Conservation (phyloP, 2,888 invertebrate species). For the Acleris emargana region DNA sequence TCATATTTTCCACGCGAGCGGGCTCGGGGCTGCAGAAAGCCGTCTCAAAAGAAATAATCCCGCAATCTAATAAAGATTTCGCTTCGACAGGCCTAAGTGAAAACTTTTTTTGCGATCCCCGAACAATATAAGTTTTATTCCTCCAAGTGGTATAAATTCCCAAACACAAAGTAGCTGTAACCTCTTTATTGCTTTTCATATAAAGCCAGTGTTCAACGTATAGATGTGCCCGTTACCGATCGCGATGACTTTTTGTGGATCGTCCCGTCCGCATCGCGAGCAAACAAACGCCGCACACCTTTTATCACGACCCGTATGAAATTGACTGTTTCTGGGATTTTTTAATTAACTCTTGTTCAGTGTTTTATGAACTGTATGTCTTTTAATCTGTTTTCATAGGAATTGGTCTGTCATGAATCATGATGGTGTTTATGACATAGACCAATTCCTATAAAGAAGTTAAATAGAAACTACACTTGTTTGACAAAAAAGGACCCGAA, state of each 20-base stretch:
- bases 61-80: slow-evolving; percentile 78
- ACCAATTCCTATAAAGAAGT: too few species aligned
- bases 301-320: neutral
- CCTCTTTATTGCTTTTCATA: slow-evolving; percentile 83
- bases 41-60: slow-evolving; percentile 73
- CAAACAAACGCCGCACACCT: slow-evolving; percentile 1
- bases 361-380: too few species aligned
- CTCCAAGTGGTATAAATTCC: slow-evolving; percentile 80
- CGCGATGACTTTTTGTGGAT: slow-evolving; percentile 54
- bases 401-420: too few species aligned
- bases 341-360: neutral
- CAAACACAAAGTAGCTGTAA: slow-evolving; percentile 82
- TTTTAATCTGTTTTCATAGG: too few species aligned
- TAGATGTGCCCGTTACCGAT: slow-evolving; percentile 68
- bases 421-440: too few species aligned
- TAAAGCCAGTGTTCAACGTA: slow-evolving; percentile 68
- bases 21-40: slow-evolving; percentile 52
- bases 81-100: slow-evolving; percentile 77
- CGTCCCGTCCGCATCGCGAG: slow-evolving; percentile 2
- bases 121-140: slow-evolving; percentile 82
- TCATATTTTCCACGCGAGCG: slow-evolving; percentile 57
- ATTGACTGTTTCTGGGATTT: neutral
- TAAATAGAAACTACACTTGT: neutral
- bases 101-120: slow-evolving; percentile 76
- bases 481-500: neutral